Evolutionary conservation across 2,113 vertebrate genomes (phyloP).

Genomic region (Ochotona princeps): DNA sequence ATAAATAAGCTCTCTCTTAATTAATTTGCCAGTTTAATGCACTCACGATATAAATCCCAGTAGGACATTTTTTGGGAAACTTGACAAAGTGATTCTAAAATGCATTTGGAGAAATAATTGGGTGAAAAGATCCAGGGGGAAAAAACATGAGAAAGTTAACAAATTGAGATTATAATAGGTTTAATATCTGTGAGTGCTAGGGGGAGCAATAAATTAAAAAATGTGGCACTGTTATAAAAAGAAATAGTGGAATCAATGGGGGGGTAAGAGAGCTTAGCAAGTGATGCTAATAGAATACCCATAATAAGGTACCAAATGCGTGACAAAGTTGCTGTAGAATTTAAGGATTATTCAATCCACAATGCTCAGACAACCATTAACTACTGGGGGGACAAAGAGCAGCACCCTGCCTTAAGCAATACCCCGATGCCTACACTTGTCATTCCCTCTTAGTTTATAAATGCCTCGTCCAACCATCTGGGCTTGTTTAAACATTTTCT

Average conservation of each 20-base stretch:
- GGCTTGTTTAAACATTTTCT: background rate
- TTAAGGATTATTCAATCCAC: background rate
- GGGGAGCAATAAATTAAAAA: background rate
- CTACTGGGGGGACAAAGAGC: background rate
- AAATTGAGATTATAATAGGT: background rate
- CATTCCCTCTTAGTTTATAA: background rate
- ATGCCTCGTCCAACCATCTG: background rate
- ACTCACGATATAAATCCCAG: conserved; percentile 61
- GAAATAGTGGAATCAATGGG: background rate
- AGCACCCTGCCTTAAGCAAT: background rate
- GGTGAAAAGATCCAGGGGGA: conserved; percentile 6
- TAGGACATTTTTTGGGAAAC: conserved; percentile 49
- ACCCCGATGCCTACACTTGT: too few relatives aligned
- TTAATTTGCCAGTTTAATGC: conserved; percentile 72
- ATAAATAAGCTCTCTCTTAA: conserved; percentile 68
- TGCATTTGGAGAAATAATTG: conserved; percentile 38
- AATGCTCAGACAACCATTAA: background rate
- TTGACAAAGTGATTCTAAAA: conserved; percentile 66
- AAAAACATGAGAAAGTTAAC: background rate
- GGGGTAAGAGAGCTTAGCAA: background rate
- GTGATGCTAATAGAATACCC: background rate
- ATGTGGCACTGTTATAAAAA: background rate
- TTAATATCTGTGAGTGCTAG: conserved; percentile 31
- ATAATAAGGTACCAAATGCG: background rate
- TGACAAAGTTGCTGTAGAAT: background rate